Base-by-base conservation (phyloP, 2,888 invertebrate species). In the Sicus ferrugineus region DNA sequence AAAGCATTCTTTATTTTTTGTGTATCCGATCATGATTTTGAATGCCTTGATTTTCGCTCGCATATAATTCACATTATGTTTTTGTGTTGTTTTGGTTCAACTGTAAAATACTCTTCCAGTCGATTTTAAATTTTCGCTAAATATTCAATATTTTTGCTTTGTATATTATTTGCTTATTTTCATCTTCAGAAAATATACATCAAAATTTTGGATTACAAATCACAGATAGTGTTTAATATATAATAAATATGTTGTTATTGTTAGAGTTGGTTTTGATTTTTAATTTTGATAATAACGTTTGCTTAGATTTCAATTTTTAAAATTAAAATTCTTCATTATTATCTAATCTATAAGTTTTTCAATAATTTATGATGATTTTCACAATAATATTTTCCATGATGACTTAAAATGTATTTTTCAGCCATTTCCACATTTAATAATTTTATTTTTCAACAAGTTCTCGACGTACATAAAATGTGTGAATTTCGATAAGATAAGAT, bases 151-250 rank as follows among this genome's bases (percentile, higher is more conserved):
- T 74, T 74, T 70, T 75, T 70, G 71, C 68, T 75, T 74, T 74
- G 58, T 70, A 69, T n/a, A n/a, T 73, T 69, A 72, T 73, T 75
- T 73, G 38, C 76, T 75, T 64, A 73, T 75, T 71, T 73, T 75
- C 74, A 70, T 75, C 74, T 79, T 84, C 80, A 83, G 84, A 84
- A 85, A 85, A 85, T 84, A 82, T 83, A 83, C 84, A 83, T 85
- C 83, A 85, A 85, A 85, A 85, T 85, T 85, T 85, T 84, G 85
- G 85, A 84, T 85, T 85, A 84, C 83, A 83, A 85, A 85, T 85
- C 85, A 85, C 85, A 85, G 85, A 85, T 85, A 85, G 84, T 85
- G 83, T 85, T 82, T 81, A 83, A 82, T 83, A 79, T 76, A 75
- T 77, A 73, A 75, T 81, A 81, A 81, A 80, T 81, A 81, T 79